A percentile compares a stretch with the other conserved stretches of the same genome.
phyloP scores from a whole-genome alignment of 2,797 vertebrate genomes.

The Gallinago solitaria region DNA sequence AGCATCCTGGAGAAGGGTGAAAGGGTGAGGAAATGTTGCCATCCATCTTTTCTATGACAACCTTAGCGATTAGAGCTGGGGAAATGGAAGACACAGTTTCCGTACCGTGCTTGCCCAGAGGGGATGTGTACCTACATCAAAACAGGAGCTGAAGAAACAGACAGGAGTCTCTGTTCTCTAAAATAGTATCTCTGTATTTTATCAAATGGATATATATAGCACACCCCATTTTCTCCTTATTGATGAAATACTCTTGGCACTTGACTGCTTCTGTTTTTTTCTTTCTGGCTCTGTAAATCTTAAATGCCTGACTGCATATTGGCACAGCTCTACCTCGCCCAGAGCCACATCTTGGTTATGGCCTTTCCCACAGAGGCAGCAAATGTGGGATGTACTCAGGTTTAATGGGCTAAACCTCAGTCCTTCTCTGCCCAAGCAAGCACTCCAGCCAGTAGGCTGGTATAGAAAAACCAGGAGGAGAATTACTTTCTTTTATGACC shows the following conservation, averaged over 20 bases:
- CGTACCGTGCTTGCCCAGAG: background rate
- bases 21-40: background rate
- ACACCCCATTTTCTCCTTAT: slow-evolving; percentile 15
- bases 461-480: background rate
- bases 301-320: background rate
- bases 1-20: rapidly evolving
- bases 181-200: background rate
- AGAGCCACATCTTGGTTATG: background rate
- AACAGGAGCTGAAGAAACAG: background rate
- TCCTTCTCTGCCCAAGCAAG: background rate
- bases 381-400: background rate
- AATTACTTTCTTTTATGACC: background rate
- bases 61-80: background rate
- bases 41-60: background rate
- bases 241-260: background rate
- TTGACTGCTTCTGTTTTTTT: background rate
- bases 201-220: background rate
- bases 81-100: background rate
- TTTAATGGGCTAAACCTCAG: background rate
- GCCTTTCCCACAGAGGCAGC: background rate
- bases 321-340: background rate
- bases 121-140: background rate
- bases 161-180: background rate
- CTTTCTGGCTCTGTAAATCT: background rate
- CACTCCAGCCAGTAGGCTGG: background rate